Base-by-base conservation (phyloP, 1,140 invertebrate genomes). In the Mycetomoellerius zeteki region DNA sequence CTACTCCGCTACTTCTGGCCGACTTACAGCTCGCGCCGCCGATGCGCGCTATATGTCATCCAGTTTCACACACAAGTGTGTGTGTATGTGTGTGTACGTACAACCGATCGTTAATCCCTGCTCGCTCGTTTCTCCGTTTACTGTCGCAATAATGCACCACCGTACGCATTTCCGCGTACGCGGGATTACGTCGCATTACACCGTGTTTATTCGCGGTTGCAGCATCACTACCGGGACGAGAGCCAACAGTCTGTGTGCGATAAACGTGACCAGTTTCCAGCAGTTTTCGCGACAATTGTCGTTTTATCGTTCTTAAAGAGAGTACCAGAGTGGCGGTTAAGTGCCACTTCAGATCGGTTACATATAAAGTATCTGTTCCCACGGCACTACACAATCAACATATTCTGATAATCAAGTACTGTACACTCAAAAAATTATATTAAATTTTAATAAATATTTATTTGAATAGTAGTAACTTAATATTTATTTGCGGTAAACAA, bases 61-160 rank as follows among this genome's bases (percentile, higher is more conserved):
- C 80, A 21, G 69, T 33, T 30, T 71, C 65, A 30, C 52, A 10
- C 54, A 58, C n/a, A 0, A 37, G 33, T 24, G 10, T n/a, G 4
- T 8, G 12, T 21, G 52, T 33, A n/a, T 24, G 30, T 16, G 2
- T 33, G 24, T 24, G 65, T 67, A 0, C 3, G 69, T n/a, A 24
- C 50, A 30, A 43, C n/a, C 80, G 80, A 84, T 84, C 80, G 80
- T 84, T 84, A 84, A 84, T 75, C 69, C 67, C 37, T 62, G 69
- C 80, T 56, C 54, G 24, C 37, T 64, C 75, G 47, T 67, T 73
- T 82, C 67, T 72, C 54, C 37, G 27, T 73, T 81, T 58, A 81
- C 52, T 50, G 80, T 84, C 24, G 80, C 80, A 75, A 82, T 82
- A 82, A 82, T 73, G 80, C 52, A 33, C 69, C 52, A 19, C 14